These are phyloP conservation scores for Corythornis cristatus DNA, from an alignment of 2,113 vertebrate species.

Conservation along the genomic window DNA sequence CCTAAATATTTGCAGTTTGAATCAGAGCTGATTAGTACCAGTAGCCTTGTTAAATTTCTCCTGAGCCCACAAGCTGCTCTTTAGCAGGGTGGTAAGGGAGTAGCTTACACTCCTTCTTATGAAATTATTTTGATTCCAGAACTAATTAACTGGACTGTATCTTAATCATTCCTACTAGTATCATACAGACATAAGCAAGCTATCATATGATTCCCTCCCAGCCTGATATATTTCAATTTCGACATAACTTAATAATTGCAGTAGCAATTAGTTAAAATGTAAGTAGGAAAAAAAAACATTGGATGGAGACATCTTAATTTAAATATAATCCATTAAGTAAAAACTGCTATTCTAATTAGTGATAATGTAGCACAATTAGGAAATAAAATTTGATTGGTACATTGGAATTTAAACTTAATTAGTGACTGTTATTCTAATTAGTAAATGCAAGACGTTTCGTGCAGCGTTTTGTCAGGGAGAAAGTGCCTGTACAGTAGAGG, in stretches of 20 bases:
- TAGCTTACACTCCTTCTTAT: background rate
- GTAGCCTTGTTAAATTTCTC: background rate
- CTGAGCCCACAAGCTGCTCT: background rate
- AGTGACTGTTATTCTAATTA: conserved; percentile 69
- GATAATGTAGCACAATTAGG: conserved; percentile 74
- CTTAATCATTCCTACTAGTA: conserved; percentile 36
- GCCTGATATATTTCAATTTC: conserved; percentile 59
- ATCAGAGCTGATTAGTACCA: background rate
- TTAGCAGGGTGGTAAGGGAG: background rate
- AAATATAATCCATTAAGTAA: conserved; percentile 73
- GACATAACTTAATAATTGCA: conserved; percentile 62
- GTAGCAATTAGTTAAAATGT: conserved; percentile 67
- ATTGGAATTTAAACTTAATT: conserved; percentile 72
- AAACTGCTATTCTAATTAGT: conserved; percentile 72
- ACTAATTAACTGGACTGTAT: conserved; percentile 49
- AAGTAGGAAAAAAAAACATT: conserved; percentile 47
- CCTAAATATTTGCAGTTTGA: background rate
- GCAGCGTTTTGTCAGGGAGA: conserved; percentile 22
- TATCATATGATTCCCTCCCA: conserved; percentile 35
- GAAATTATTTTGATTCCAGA: conserved; percentile 42
- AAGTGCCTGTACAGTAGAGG: conserved; percentile 6
- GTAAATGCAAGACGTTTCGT: conserved; percentile 27
- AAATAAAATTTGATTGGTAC: conserved; percentile 75
- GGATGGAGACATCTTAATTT: conserved; percentile 68
- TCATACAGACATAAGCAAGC: conserved; percentile 29